phyloP scores from a whole-genome alignment of 2,888 invertebrate genomes.

The Bhutanitis thaidina region DNA sequence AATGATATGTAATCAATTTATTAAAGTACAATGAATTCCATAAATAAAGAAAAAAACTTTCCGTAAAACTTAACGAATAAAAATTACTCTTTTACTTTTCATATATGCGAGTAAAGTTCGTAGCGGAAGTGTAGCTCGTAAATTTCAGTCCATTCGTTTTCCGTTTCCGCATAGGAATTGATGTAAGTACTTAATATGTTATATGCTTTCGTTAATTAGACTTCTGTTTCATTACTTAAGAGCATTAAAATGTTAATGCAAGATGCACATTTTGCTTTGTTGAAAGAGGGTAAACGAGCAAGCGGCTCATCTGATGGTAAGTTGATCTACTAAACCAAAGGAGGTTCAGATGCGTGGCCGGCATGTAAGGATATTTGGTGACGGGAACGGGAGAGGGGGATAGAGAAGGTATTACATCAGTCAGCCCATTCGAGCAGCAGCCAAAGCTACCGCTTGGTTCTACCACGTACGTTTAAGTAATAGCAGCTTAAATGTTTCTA shows the following conservation, averaged over 20 bases:
- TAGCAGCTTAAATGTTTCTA: too few species aligned
- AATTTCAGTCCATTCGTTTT: slow-evolving; percentile 71
- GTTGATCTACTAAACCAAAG: too few species aligned
- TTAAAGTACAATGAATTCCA: neutral
- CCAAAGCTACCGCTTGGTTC: too few species aligned
- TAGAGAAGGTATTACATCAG: too few species aligned
- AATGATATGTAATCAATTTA: too few species aligned
- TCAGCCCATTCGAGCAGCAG: too few species aligned
- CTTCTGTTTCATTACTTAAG: neutral
- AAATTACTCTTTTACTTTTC: neutral
- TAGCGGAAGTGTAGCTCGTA: slow-evolving; percentile 66
- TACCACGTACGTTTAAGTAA: too few species aligned
- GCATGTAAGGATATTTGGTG: too few species aligned
- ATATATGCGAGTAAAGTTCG: slow-evolving; percentile 18
- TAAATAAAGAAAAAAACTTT: neutral
- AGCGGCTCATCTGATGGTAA: too few species aligned
- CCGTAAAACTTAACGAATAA: neutral
- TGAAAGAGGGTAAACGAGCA: too few species aligned
- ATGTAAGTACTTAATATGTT: slow-evolving; percentile 27
- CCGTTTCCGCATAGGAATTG: slow-evolving; percentile 48
- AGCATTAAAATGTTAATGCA: neutral
- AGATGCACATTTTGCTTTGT: neutral
- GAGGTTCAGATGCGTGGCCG: too few species aligned
- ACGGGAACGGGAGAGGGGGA: too few species aligned
- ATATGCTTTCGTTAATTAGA: slow-evolving; percentile 15